Conservation (phyloP, 2,888 invertebrate genomes). For the Scaeva pyrastri region DNA sequence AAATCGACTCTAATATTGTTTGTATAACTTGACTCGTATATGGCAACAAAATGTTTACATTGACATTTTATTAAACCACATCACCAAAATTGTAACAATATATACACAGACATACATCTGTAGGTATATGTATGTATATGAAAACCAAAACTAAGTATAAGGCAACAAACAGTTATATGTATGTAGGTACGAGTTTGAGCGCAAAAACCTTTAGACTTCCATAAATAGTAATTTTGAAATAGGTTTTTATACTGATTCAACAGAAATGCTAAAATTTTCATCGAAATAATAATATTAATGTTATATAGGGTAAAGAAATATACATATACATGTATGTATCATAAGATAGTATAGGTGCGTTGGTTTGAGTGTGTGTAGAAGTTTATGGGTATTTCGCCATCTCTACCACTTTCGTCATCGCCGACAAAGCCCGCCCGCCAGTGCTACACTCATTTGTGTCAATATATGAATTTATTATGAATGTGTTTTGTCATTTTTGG, state of each 20-base stretch:
- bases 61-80: conserved; percentile 49
- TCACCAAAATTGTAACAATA: conserved; percentile 45
- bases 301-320: neutral
- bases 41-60: conserved; percentile 56
- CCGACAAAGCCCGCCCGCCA: too few species aligned
- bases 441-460: conserved; percentile 46
- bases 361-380: neutral
- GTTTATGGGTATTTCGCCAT: neutral
- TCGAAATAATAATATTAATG: conserved; percentile 58
- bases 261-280: conserved; percentile 74
- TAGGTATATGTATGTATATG: too few species aligned
- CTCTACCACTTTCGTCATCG: neutral
- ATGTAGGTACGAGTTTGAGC: neutral
- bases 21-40: too few species aligned
- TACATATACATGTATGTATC: neutral
- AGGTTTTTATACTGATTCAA: conserved; percentile 73
- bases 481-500: conserved; percentile 37
- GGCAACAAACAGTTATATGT: neutral
- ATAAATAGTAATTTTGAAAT: conserved; percentile 75
- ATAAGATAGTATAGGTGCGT: conserved; percentile 10
- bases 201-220: conserved; percentile 50
- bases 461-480: conserved; percentile 62
- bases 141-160: neutral
- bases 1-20: too few species aligned
- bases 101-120: conserved; percentile 8